Evolutionary conservation across 2,797 vertebrate genomes (phyloP).

Genomic region (Alfaro cultratus): DNA sequence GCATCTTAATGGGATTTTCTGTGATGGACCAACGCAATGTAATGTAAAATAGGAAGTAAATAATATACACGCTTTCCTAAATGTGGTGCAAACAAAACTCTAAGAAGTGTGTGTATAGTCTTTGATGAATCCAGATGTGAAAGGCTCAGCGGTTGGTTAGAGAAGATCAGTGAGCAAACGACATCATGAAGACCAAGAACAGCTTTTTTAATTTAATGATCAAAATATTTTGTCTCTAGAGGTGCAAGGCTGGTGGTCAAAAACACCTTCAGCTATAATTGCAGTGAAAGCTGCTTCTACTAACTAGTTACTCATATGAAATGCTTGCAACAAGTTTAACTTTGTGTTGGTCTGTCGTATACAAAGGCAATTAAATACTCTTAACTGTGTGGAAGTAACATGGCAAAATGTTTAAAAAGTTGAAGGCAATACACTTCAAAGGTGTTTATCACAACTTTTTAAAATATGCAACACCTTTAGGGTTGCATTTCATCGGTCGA

Average conservation of each 20-base stretch:
- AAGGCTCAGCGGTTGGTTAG: neutral
- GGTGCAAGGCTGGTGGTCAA: neutral
- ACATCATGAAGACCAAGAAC: neutral
- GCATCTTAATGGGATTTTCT: neutral
- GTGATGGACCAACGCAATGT: neutral
- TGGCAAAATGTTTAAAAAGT: neutral
- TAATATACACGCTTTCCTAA: neutral
- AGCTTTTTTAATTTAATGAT: neutral
- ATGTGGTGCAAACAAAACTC: neutral
- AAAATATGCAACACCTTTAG: neutral
- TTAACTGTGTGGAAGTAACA: neutral
- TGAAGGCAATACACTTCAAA: neutral
- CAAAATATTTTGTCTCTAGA: neutral
- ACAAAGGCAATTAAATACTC: neutral
- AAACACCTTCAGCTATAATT: neutral
- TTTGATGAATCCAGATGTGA: neutral
- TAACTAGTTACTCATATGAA: neutral
- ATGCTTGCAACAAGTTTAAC: neutral
- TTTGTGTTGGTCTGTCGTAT: neutral
- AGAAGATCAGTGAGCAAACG: neutral
- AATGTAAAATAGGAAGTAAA: neutral
- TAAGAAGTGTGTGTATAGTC: neutral
- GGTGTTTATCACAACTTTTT: constrained; percentile 1
- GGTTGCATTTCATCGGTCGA: too few relatives aligned
- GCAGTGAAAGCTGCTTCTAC: neutral